Evolutionary conservation across 2,797 vertebrate genomes (phyloP), one percentile per base, ranked within the genome.

Genomic region (Phoxinus dragarum): DNA sequence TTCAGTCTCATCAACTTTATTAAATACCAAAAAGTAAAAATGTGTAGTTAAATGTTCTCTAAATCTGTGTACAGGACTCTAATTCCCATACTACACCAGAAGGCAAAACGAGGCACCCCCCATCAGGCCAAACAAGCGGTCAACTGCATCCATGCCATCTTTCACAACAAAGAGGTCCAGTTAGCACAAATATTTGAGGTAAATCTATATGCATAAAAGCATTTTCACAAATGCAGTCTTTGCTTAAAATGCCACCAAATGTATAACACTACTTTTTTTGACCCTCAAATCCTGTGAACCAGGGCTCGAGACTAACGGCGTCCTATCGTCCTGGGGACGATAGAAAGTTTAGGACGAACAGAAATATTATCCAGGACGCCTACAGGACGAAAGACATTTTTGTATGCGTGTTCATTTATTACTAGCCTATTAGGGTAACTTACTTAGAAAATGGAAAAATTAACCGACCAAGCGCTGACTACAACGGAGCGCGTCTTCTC

Each of bases 111-210:
- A 89, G 98, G 98, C 83, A 99, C 98, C 31, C 98, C 98, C 88
- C 98, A 99, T 92, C 98, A 99, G 94, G 98, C 98, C 92, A 99
- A 99, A 90, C 98, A 99, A 93, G 98, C 98, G 5, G 97, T 99
- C 85, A 97, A 99, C 92, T 99, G 98, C 92, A 99, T 99, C 93
- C 98, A 99, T 79, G 96, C 98, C 89, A 99, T 99, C 92, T 99
- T 99, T 92, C 97, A 98, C 91, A 99, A 99, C 93, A 99, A 99
- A 92, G 98, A 99, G 94, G 98, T 99, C 86, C 98, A 99, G 5
- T 96, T 99, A 93, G 98, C 98, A 79, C 98, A 99, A 94, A 99
- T 99, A 86, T 99, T 99, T 93, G 98, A 99, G 97, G 98, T 99
- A 95, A 67, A 27, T 38, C 16, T 47, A 10, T 47, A 52, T 17